Evolutionary conservation across 2,888 invertebrate species (phyloP), one percentile per base, ranked within the genome.

Genomic region (Hedya salicella): DNA sequence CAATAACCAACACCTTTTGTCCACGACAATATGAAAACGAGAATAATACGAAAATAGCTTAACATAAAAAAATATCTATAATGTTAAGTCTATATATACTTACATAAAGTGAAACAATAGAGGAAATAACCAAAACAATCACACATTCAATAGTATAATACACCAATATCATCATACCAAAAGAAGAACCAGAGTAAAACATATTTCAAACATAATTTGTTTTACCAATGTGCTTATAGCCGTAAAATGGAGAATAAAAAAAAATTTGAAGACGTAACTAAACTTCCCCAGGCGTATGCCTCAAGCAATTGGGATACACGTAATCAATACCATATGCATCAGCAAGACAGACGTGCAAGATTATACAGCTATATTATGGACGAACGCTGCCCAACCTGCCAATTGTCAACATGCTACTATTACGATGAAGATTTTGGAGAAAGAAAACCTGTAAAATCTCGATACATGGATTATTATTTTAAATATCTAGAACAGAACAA

Each of bases 401-500:
- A 16, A 17, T 8, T 21, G 11, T 40, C 54, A 14, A 21, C n/a
- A 13, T 1, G 25, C 19, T 25, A 40, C 14, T 16, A 11, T 5
- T 42, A 40, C 25, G 40, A 42, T 14, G n/a, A 21, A 3, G 21
- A 14, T 1, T n/a, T 14, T 25, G 48, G 25, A 2, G 30, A 9
- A 49, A 42, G n/a, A 42, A 13, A 42, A 44, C 19, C 44, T 6
- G 50, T 65, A 9, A 59, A 52, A 21, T 59, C 64, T 25, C 64
- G 64, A 3, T 59, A 59, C 25, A 14, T 65, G 44, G 46, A 65
- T 44, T 54, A 44, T 53, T 60, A 46, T n/a, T 46, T 32, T 8
- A 19, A 57, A 32, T 9, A 57, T 9, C 19, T 19, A 32, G 1
- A 57, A 46, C 30, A 30, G 11, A 8, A 11, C 5, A 16, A 46